Base-by-base conservation (phyloP, 2,888 invertebrate species). In the Lasioglossum vierecki region DNA sequence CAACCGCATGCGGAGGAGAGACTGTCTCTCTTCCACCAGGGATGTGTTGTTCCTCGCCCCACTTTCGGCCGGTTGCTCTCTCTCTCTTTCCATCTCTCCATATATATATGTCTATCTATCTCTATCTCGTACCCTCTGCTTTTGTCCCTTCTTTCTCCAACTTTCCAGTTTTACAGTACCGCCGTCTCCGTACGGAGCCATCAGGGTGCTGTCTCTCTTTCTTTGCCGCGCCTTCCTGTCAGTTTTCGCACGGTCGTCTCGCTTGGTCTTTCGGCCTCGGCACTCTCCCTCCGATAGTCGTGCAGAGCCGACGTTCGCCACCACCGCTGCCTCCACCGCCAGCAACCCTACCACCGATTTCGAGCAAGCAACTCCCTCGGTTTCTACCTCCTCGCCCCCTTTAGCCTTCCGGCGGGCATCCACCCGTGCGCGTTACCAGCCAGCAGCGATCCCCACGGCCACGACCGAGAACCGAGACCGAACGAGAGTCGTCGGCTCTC, bases 401-500 rank as follows among this genome's bases (percentile, higher is more conserved):
- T 86, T 81, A 73, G 83, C 86, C 84, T 88, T 85, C 84, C 83
- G 86, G 80, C 85, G 86, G 78, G 79, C 87, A 88, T 88, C 87
- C 91, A 88, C 89, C 88, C 88, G 87, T 90, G 89, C 88, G 89
- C 86, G 88, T 88, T 88, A 90, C 89, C 91, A 91, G 89, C 92
- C 88, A 88, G 89, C 91, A 92, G 92, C 91, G 91, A 92, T 91
- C 93, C 93, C 92, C 90, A 91, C 91, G 90, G 90, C 92, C 90
- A 92, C 91, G 91, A 89, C 90, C 90, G 92, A 92, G 92, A 90
- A 90, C 91, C 88, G 91, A 90, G 91, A 89, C 88, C 91, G 91
- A 92, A 91, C 93, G 91, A 93, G 91, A 93, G 93, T 93, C 93
- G 93, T 90, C 90, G 91, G 90, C 92, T 93, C 91, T 92, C 92